Evolutionary conservation across 2,797 vertebrate genomes (phyloP).

Genomic region (Enteromius argenteus): DNA sequence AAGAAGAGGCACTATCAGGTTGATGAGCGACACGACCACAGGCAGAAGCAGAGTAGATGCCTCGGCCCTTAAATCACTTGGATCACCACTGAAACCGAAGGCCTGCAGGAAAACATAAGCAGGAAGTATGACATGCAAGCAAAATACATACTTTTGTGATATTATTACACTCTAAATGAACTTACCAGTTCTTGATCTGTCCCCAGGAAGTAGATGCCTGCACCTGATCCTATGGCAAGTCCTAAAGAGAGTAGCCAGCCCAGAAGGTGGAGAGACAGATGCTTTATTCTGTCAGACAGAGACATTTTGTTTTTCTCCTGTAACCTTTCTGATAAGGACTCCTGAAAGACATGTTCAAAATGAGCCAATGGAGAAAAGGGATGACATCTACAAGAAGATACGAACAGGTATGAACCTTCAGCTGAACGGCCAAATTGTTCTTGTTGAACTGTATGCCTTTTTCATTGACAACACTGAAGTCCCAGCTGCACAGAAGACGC

Average conservation of each 20-base stretch:
- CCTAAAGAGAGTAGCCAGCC: slow-evolving; percentile 84
- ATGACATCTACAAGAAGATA: neutral
- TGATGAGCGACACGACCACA: slow-evolving; percentile 86
- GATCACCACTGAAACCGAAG: slow-evolving; percentile 18
- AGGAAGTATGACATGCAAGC: slow-evolving; percentile 32
- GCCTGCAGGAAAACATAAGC: slow-evolving; percentile 53
- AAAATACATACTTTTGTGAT: neutral
- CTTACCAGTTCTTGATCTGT: slow-evolving; percentile 46
- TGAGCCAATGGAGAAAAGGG: neutral
- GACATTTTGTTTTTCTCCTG: slow-evolving; percentile 69
- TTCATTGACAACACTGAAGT: slow-evolving; percentile 89
- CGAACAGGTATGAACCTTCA: slow-evolving; percentile 80
- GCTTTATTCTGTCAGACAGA: slow-evolving; percentile 69
- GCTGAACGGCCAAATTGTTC: slow-evolving; percentile 88
- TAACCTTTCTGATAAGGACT: slow-evolving; percentile 83
- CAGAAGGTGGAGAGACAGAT: slow-evolving; percentile 71
- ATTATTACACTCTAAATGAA: neutral
- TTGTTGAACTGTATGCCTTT: slow-evolving; percentile 87
- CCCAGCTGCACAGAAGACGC: slow-evolving; percentile 92
- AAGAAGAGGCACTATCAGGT: slow-evolving; percentile 85
- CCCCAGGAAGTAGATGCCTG: slow-evolving; percentile 82
- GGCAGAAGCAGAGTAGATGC: slow-evolving; percentile 87
- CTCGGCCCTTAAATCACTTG: slow-evolving; percentile 71
- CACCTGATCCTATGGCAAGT: slow-evolving; percentile 78
- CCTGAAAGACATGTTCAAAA: slow-evolving; percentile 73